Conservation (phyloP, 2,888 invertebrate species). For the Aplocera efformata region DNA sequence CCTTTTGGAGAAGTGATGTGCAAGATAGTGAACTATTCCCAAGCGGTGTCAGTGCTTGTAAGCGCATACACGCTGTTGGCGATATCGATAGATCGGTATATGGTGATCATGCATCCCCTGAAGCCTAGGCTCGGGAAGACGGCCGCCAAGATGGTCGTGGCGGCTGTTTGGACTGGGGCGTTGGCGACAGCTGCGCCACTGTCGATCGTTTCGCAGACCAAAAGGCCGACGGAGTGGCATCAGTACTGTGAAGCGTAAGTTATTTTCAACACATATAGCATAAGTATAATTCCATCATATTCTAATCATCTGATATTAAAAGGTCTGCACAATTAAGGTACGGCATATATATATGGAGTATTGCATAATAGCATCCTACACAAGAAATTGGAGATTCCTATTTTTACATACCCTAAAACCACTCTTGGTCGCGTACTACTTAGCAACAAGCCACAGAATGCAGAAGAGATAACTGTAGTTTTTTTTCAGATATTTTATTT, state of each 20-base stretch:
- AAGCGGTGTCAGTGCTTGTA: constrained; percentile 89
- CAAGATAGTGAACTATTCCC: constrained; percentile 90
- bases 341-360: too few species aligned
- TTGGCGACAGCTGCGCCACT: constrained; percentile 90
- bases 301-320: too few species aligned
- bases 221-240: constrained; percentile 83
- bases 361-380: too few species aligned
- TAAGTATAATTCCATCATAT: too few species aligned
- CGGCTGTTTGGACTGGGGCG: constrained; percentile 87
- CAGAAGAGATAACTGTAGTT: too few species aligned
- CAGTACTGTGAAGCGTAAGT: constrained; percentile 83
- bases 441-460: too few species aligned
- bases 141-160: constrained; percentile 84
- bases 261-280: too few species aligned
- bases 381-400: too few species aligned
- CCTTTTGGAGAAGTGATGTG: constrained; percentile 92
- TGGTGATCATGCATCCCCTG: constrained; percentile 94
- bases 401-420: too few species aligned
- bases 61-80: constrained; percentile 95
- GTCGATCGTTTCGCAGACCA: constrained; percentile 85
- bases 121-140: constrained; percentile 88
- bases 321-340: too few species aligned
- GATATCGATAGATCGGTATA: constrained; percentile 93
- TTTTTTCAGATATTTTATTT: too few species aligned
- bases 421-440: too few species aligned